Conservation (phyloP, 2,888 invertebrate species). For the Cerceris ruficornis region DNA sequence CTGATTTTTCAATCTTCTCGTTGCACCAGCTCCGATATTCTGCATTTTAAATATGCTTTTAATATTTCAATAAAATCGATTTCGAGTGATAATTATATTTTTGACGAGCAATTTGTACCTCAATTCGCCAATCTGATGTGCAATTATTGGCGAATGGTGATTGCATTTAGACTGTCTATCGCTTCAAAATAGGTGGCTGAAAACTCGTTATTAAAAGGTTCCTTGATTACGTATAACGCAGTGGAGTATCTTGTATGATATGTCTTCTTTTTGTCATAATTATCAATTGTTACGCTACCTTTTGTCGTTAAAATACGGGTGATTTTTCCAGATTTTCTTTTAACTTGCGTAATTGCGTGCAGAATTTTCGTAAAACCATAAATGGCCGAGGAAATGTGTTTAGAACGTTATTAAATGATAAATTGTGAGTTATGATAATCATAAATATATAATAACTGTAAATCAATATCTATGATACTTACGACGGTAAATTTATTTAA, state of each 20-base stretch:
- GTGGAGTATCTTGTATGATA: constrained; percentile 36
- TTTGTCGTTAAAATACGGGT: constrained; percentile 1
- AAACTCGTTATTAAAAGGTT: constrained; percentile 27
- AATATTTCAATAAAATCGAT: constrained; percentile 22
- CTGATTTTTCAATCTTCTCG: neutral
- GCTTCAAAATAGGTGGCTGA: constrained; percentile 31
- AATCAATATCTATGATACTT: too few relatives aligned
- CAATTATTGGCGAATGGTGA: constrained; percentile 53
- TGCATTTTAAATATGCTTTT: neutral
- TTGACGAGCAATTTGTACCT: constrained; percentile 40
- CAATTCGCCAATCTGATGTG: constrained; percentile 42
- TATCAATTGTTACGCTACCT: constrained; percentile 25
- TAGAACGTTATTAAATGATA: too few relatives aligned
- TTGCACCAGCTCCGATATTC: neutral
- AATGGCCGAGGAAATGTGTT: too few relatives aligned
- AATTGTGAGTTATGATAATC: too few relatives aligned
- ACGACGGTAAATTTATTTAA: too few relatives aligned
- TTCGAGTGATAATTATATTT: constrained; percentile 25
- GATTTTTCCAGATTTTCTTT: neutral
- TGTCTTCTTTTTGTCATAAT: constrained; percentile 13
- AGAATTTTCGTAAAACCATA: too few relatives aligned
- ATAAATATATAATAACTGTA: too few relatives aligned
- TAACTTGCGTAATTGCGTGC: too few relatives aligned
- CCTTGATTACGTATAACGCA: constrained; percentile 24
- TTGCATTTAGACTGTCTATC: constrained; percentile 44